phyloP scores from a whole-genome alignment of 2,888 invertebrate species.

The Sarcophaga variegata region DNA sequence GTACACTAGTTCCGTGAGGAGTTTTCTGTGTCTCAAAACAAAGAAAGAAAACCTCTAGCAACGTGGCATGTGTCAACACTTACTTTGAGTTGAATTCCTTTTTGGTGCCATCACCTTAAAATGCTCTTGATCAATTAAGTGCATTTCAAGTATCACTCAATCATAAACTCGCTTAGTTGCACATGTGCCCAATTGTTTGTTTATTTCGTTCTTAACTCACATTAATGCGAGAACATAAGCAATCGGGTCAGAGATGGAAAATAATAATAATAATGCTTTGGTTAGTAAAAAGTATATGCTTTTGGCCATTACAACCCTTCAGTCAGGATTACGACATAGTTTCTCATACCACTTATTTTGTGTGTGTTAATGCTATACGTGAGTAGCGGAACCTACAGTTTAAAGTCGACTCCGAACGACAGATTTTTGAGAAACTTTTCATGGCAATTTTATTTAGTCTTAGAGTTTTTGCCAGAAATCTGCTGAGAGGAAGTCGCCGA shows the following conservation, averaged over 20 bases:
- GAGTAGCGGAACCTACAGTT: too few relatives aligned
- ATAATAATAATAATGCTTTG: background rate
- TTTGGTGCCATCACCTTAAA: background rate
- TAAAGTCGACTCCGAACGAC: too few relatives aligned
- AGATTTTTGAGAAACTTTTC: too few relatives aligned
- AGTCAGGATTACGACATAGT: too few relatives aligned
- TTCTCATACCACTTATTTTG: too few relatives aligned
- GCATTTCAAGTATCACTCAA: constrained; percentile 32
- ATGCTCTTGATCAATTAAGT: constrained; percentile 28
- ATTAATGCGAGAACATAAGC: background rate
- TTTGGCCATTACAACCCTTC: too few relatives aligned
- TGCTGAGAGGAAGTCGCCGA: too few relatives aligned
- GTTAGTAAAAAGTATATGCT: too few relatives aligned
- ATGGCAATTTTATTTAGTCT: too few relatives aligned
- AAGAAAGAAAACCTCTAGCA: background rate
- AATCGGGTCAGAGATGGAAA: background rate
- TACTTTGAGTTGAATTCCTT: background rate
- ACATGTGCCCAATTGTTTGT: background rate
- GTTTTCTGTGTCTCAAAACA: background rate
- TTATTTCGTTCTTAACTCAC: background rate
- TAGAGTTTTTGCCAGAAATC: too few relatives aligned
- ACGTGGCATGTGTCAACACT: constrained; percentile 37
- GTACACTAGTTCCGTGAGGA: too few relatives aligned
- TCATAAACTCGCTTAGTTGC: background rate
- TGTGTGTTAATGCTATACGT: too few relatives aligned